Conservation (phyloP, 2,113 vertebrate genomes). For the Ophiodon elongatus region DNA sequence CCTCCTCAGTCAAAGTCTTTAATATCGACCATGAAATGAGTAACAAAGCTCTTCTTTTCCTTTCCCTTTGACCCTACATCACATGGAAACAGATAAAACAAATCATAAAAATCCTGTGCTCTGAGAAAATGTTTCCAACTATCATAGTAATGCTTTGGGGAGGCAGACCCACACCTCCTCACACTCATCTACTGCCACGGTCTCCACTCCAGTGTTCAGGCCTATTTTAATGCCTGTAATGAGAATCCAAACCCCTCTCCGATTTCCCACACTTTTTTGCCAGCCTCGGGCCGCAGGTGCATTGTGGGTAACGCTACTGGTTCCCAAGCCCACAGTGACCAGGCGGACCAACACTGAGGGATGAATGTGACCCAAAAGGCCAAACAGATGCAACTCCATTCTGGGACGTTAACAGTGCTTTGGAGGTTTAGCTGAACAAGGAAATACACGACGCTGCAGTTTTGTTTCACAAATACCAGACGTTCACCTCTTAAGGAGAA, state of each 20-base stretch:
- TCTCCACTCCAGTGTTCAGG: neutral
- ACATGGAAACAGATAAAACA: neutral
- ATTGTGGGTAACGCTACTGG: slow-evolving; percentile 62
- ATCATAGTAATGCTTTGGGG: neutral
- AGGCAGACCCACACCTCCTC: neutral
- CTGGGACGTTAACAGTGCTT: slow-evolving; percentile 20
- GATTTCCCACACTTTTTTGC: slow-evolving; percentile 61
- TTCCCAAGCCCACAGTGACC: slow-evolving; percentile 64
- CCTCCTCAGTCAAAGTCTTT: too few species aligned
- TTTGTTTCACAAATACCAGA: too few species aligned
- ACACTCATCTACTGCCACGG: neutral
- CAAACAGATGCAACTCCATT: slow-evolving; percentile 58
- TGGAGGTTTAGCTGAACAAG: neutral
- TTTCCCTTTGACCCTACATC: neutral
- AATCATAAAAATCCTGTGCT: neutral
- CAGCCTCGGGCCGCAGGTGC: slow-evolving; percentile 52
- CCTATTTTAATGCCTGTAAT: slow-evolving; percentile 15
- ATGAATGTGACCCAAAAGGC: slow-evolving; percentile 62
- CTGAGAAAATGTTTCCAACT: neutral
- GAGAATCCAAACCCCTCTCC: slow-evolving; percentile 8
- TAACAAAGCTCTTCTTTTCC: neutral
- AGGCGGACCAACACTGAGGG: slow-evolving; percentile 23
- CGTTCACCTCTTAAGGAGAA: too few species aligned
- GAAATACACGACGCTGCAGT: neutral
- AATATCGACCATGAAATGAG: neutral